Conservation (phyloP, 1,140 invertebrate genomes). For the Anthonomus grandis region DNA sequence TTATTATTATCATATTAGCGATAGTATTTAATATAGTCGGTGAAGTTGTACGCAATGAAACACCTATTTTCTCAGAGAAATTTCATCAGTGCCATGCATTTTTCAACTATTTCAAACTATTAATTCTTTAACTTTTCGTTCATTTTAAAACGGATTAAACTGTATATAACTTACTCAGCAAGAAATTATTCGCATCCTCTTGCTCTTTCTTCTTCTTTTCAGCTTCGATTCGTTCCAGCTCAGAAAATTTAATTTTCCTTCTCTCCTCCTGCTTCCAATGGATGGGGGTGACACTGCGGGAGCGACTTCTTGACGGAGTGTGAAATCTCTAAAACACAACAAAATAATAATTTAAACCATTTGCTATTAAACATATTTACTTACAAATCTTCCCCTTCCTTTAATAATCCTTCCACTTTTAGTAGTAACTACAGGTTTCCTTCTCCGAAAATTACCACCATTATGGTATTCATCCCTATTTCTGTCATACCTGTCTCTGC, state of each 20-base stretch:
- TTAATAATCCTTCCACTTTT: conserved; percentile 83
- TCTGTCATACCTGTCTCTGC: conserved; percentile 29
- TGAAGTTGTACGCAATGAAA: too few relatives aligned
- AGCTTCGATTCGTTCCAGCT: conserved; percentile 71
- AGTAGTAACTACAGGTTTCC: conserved; percentile 54
- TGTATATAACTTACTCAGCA: conserved; percentile 7
- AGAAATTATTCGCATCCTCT: conserved; percentile 53
- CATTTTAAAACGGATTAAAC: too few relatives aligned
- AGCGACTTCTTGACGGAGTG: conserved; percentile 74
- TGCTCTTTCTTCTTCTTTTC: conserved; percentile 60
- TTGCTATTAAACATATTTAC: conserved; percentile 40
- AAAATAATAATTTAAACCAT: too few relatives aligned
- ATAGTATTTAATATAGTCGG: too few relatives aligned
- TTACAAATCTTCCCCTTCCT: conserved; percentile 84
- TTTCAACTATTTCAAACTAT: too few relatives aligned
- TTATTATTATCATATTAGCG: too few relatives aligned
- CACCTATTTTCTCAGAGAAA: too few relatives aligned
- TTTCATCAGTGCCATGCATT: too few relatives aligned
- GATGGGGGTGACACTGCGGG: conserved; percentile 79
- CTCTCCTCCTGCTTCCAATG: conserved; percentile 87
- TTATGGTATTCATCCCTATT: conserved; percentile 44
- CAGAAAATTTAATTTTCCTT: conserved; percentile 75
- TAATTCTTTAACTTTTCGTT: too few relatives aligned
- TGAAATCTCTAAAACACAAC: conserved; percentile 65
- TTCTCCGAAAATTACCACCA: conserved; percentile 28